phyloP scores from a whole-genome alignment of 1,140 invertebrate species.

The Cydia amplana region DNA sequence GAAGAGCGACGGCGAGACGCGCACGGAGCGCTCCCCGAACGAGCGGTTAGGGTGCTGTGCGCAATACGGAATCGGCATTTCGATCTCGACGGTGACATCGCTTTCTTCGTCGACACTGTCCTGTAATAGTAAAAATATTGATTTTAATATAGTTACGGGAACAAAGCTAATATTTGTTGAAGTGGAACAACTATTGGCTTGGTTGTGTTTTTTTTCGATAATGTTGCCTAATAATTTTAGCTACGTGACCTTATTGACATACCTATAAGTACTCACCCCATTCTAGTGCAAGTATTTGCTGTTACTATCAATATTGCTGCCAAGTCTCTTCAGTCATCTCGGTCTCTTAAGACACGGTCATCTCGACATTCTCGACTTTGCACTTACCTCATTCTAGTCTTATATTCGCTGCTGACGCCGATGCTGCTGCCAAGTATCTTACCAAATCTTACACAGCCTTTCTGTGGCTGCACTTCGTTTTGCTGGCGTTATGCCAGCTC shows the following conservation, averaged over 20 bases:
- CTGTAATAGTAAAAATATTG: constrained; percentile 1
- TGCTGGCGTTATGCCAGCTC: background rate
- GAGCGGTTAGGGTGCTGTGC: constrained; percentile 4
- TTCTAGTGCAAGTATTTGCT: background rate
- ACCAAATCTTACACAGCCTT: background rate
- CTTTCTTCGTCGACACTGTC: constrained; percentile 22
- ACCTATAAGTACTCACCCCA: background rate
- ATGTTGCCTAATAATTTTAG: no score
- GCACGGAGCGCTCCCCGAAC: constrained; percentile 32
- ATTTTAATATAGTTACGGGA: background rate
- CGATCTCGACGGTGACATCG: constrained; percentile 18
- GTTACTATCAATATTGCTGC: constrained; percentile 5
- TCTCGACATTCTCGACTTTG: background rate
- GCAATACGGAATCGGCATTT: constrained; percentile 11
- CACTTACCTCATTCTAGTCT: background rate
- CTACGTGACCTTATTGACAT: background rate
- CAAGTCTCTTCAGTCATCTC: background rate
- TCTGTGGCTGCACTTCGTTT: background rate
- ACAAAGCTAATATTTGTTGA: no score
- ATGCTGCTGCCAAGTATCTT: background rate
- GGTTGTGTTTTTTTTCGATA: no score
- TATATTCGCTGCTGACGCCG: background rate
- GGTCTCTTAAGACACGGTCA: background rate
- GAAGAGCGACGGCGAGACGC: constrained; percentile 58
- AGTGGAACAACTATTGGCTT: no score